Base-by-base conservation (phyloP, 1,140 invertebrate species). In the Ptiloglossa arizonensis region DNA sequence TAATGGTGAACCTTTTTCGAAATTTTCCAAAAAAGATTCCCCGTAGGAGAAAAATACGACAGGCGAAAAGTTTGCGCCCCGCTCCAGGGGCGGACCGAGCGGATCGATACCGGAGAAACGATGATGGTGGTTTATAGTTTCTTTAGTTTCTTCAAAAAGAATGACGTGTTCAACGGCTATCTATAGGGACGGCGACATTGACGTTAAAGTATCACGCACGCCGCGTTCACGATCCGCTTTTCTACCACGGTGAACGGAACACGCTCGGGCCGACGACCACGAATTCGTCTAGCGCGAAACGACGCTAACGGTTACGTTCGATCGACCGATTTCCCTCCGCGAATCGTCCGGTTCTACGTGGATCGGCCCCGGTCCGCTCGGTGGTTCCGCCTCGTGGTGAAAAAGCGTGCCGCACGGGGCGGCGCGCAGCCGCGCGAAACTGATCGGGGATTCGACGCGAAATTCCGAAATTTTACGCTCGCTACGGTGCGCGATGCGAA, bases 81-180 rank as follows among this genome's bases (percentile, higher is more conserved):
- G 17, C 35, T 29, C 35, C n/a, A n/a, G n/a, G n/a, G 59, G 32
- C 44, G 24, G 48, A 35, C 44, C 9, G 32, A 32, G 50, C n/a
- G 64, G 71, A 71, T 86, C 84, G 80, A 86, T 79, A 84, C 35
- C 63, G 60, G 59, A 46, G 82, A 75, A 52, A 66, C 82, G 29
- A 71, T n/a, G n/a, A n/a, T 66, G 74, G 66, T 63, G 66, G 66
- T 82, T 85, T 73, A 85, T 80, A 86, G 80, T 86, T 86, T 85
- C 84, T 86, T 86, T 86, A 86, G 84, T 89, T 90, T 91, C 89
- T 90, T 90, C 87, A 89, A 90, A 91, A 91, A 90, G 90, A 88
- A 91, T 91, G 90, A 91, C 90, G 90, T 91, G 89, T 90, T 90
- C 88, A 79, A 88, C 82, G 86, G 81, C 89, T 91, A 90, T 91